phyloP scores from a whole-genome alignment of 2,888 invertebrate genomes.

The Craniophora ligustri region DNA sequence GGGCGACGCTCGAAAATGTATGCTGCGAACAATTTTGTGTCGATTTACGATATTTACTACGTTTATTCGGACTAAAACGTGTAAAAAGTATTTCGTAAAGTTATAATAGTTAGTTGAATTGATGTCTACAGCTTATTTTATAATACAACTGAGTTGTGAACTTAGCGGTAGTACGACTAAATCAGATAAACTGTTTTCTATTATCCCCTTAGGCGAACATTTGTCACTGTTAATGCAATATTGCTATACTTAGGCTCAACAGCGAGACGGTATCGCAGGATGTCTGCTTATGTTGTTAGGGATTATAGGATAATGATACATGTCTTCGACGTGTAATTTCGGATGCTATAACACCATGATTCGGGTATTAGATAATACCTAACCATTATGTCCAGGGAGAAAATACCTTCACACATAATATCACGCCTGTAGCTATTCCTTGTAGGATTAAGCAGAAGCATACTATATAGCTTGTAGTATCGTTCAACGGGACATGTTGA shows the following conservation, averaged over 20 bases:
- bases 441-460: no score
- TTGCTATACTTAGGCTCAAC: constrained; percentile 30
- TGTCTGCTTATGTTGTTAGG: constrained; percentile 5
- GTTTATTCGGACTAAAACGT: background rate
- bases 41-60: background rate
- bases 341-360: background rate
- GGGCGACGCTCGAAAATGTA: background rate
- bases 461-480: no score
- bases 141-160: background rate
- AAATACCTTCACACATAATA: background rate
- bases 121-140: background rate
- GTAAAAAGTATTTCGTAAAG: no score
- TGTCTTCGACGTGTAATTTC: background rate
- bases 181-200: constrained; percentile 40
- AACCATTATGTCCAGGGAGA: background rate
- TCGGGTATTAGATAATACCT: background rate
- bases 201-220: constrained; percentile 29
- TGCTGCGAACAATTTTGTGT: background rate
- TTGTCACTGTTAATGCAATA: constrained; percentile 40
- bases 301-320: constrained; percentile 22
- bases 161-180: constrained; percentile 20
- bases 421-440: no score
- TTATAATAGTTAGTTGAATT: no score
- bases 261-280: constrained; percentile 5
- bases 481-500: no score